These are phyloP conservation scores for Unio delphinus DNA, from an alignment of 2,888 invertebrate species.

Conservation along the genomic window DNA sequence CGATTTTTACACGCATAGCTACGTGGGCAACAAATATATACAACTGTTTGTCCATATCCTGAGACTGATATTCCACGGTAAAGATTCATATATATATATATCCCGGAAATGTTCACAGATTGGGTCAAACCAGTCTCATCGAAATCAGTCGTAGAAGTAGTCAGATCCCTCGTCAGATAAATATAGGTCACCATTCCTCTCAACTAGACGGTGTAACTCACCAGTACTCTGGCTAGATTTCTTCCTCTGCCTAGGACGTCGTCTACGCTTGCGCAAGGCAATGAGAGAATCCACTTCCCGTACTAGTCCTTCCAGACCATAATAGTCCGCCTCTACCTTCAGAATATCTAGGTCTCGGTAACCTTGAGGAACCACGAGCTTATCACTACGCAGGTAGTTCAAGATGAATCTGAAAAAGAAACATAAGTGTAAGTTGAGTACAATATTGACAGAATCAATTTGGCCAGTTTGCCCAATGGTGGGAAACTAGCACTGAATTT, in stretches of 20 bases:
- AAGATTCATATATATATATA: no score
- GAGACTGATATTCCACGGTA: no score
- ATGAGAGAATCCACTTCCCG: constrained; percentile 40
- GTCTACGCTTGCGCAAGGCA: constrained; percentile 32
- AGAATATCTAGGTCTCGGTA: constrained; percentile 56
- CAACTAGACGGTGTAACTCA: constrained; percentile 28
- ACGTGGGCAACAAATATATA: no score
- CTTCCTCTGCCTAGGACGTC: constrained; percentile 25
- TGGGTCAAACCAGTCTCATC: no score
- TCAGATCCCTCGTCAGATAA: constrained; percentile 45
- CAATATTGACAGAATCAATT: neutral
- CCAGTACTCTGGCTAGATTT: constrained; percentile 24
- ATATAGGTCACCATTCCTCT: constrained; percentile 28
- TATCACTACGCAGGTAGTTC: constrained; percentile 55
- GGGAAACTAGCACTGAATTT: neutral
- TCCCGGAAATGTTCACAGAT: no score
- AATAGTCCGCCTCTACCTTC: constrained; percentile 52
- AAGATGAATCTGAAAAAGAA: constrained; percentile 45
- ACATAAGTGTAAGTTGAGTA: neutral
- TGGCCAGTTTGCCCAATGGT: neutral
- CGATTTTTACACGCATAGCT: no score
- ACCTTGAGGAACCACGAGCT: constrained; percentile 51
- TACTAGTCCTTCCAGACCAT: constrained; percentile 47
- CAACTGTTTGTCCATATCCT: no score
- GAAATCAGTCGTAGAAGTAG: constrained; percentile 39